Conservation (phyloP, 2,797 vertebrate species). For the Rhynchotus rufescens region DNA sequence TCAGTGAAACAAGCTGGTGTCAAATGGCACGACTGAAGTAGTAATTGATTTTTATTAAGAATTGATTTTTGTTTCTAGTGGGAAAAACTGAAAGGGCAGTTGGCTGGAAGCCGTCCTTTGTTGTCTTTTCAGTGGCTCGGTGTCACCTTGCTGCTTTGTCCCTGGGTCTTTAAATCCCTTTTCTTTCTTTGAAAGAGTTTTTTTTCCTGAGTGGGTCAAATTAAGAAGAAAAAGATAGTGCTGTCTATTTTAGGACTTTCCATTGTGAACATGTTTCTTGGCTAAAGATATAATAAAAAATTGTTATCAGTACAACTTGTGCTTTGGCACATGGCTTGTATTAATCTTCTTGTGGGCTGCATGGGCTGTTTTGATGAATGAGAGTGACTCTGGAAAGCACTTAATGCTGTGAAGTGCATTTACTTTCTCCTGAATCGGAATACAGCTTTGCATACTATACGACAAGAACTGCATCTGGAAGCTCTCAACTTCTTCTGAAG, state of each 20-base stretch:
- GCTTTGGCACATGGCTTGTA: not conserved
- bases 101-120: not conserved
- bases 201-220: not conserved
- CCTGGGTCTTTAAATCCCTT: not conserved
- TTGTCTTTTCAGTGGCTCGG: not conserved
- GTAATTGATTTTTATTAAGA: constrained; percentile 20
- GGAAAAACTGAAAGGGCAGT: not conserved
- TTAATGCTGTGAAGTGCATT: not conserved
- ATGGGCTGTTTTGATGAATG: not conserved
- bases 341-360: not conserved
- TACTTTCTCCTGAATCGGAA: not conserved
- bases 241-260: not conserved
- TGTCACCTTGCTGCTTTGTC: not conserved
- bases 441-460: not conserved
- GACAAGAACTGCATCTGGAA: not conserved
- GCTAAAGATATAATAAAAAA: not conserved
- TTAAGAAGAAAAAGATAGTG: not conserved
- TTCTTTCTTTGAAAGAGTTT: not conserved
- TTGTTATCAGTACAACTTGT: not conserved
- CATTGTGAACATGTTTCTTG: not conserved
- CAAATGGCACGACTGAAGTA: not conserved
- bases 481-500: not conserved
- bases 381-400: not conserved
- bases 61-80: constrained; percentile 11
- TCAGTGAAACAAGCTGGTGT: not conserved